Evolutionary conservation across 2,113 vertebrate species (phyloP).

Genomic region (Perca schrenkii): DNA sequence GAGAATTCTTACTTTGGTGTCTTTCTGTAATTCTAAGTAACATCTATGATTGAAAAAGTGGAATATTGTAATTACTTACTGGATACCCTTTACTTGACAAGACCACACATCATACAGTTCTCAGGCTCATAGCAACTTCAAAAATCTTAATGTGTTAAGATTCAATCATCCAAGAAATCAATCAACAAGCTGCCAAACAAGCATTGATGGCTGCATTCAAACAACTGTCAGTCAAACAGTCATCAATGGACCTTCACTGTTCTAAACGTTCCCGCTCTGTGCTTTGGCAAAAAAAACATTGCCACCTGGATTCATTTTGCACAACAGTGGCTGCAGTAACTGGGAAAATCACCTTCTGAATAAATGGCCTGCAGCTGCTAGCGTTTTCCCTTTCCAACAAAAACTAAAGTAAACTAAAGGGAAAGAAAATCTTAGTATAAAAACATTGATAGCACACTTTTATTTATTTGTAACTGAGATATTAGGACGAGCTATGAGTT

Average conservation of each 20-base stretch:
- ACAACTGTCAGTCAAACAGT: conserved; percentile 64
- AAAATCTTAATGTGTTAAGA: conserved; percentile 44
- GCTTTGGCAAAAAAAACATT: conserved; percentile 69
- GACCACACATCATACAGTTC: conserved; percentile 12
- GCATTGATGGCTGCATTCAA: conserved; percentile 52
- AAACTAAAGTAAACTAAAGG: conserved; percentile 30
- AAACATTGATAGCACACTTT: not conserved
- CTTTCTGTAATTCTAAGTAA: not conserved
- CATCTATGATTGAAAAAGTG: not conserved
- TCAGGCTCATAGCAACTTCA: conserved; percentile 26
- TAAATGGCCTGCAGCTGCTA: conserved; percentile 67
- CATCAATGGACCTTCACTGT: conserved; percentile 50
- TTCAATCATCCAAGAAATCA: conserved; percentile 36
- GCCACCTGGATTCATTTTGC: conserved; percentile 74
- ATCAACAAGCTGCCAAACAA: conserved; percentile 56
- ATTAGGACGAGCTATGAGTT: not conserved
- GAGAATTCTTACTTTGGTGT: not conserved
- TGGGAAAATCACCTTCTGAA: conserved; percentile 57
- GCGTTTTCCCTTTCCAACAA: conserved; percentile 53
- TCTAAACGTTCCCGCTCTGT: conserved; percentile 47
- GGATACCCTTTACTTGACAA: not conserved
- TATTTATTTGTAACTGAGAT: not conserved
- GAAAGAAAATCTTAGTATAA: not conserved
- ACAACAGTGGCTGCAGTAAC: conserved; percentile 54
- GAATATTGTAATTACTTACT: not conserved